Evolutionary conservation across 2,888 invertebrate species (phyloP).

Genomic region (Criorhina ranunculi): DNA sequence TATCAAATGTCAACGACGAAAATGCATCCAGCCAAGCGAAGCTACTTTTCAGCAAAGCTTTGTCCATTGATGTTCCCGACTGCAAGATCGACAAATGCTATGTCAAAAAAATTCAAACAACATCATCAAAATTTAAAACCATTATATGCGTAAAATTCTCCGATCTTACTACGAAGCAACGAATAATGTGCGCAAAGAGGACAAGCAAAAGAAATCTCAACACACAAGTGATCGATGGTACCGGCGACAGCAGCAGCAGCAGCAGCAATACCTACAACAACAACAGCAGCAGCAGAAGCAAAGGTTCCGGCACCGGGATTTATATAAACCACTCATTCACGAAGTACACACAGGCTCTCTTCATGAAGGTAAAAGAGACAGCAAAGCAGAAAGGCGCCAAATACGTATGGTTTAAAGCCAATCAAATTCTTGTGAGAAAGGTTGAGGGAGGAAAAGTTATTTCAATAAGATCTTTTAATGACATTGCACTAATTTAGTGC

Average conservation of each 20-base stretch:
- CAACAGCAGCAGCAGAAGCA: background rate
- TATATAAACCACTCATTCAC: constrained; percentile 44
- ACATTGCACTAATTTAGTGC: constrained; percentile 37
- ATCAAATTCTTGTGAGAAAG: constrained; percentile 49
- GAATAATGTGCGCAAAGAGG: constrained; percentile 23
- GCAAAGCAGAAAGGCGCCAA: constrained; percentile 14
- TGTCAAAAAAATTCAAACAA: constrained; percentile 10
- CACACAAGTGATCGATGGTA: constrained; percentile 12
- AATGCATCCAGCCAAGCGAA: background rate
- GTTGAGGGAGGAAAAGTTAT: constrained; percentile 8
- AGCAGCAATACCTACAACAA: background rate
- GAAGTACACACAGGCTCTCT: constrained; percentile 36
- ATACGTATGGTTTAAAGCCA: constrained; percentile 48
- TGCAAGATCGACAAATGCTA: background rate
- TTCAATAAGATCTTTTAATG: constrained; percentile 55
- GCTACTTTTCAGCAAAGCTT: background rate
- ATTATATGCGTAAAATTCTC: constrained; percentile 31
- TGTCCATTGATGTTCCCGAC: constrained; percentile 19
- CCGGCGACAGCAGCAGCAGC: too few relatives aligned
- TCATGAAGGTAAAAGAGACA: constrained; percentile 36
- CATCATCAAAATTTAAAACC: background rate
- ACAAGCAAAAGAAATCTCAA: constrained; percentile 33
- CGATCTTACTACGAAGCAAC: constrained; percentile 3
- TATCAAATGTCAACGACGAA: background rate
- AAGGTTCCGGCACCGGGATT: background rate